Base-by-base conservation (phyloP, 2,888 invertebrate genomes). In the Orchestes rusci region DNA sequence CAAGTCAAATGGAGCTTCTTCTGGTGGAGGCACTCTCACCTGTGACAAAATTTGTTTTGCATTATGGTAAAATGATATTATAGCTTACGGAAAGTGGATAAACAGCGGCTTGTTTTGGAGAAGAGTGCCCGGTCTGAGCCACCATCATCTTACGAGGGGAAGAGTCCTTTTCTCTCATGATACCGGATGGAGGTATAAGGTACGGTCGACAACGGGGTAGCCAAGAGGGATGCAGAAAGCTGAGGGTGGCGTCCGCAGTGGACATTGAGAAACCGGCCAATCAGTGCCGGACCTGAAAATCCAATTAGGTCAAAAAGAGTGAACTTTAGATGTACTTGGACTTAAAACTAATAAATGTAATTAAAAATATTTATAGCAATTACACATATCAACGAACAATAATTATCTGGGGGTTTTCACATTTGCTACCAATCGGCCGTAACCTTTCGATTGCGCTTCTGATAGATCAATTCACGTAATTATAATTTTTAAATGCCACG, bases 141-240 rank as follows among this genome's bases (percentile, higher is more conserved):
- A 71, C 67, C 66, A 82, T 74, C 82, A 88, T 87, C 76, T 89
- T 89, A 72, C 88, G 79, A 68, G 89, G 90, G 67, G 87, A 86
- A 69, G 88, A 84, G 76, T 90, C 88, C 74, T 91, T 90, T 76
- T 90, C 90, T 76, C 90, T 80, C 83, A 84, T 84, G 68, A 76
- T 84, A 76, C 77, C 73, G 7, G 64, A 63, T 52, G 63, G 66
- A 61, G 69, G 66, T 59, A 70, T 33, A 64, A 61, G 70, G 70
- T 67, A 72, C 68, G 63, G 70, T 63, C 61, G 71, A 67, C 62
- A 70, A 57, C 60, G 65, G 63, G 66, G 50, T 39, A 46, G 49
- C 49, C 47, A 50, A 34, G 45, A 39, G 17, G 43, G 50, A 35
- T 40, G 49, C 42, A 45, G 19, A 30, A 47, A 38, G 39, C 48